These are phyloP conservation scores for Brachyhypopomus gauderio DNA, from an alignment of 2,113 vertebrate genomes.

Conservation along the genomic window DNA sequence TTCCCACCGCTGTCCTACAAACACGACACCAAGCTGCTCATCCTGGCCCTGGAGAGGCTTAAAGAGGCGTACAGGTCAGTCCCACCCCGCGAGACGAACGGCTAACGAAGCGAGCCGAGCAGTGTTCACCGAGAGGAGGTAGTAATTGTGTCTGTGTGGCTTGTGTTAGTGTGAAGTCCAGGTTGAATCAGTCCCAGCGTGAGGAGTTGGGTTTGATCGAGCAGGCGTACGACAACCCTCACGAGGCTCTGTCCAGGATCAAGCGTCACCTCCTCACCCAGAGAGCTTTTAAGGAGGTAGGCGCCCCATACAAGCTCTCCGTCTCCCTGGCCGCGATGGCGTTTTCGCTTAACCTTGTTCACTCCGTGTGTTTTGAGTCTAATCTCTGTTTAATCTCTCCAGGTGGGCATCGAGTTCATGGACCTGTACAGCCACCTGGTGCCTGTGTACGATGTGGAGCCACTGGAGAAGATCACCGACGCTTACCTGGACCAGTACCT, in stretches of 20 bases:
- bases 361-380: background rate
- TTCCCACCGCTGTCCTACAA: conserved; percentile 97
- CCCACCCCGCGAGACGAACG: too few species aligned
- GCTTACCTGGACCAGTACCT: conserved; percentile 98
- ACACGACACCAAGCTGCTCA: conserved; percentile 97
- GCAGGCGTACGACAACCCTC: conserved; percentile 98
- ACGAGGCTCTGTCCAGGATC: conserved; percentile 96
- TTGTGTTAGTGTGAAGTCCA: conserved; percentile 89
- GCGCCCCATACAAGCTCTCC: background rate
- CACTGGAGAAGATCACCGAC: conserved; percentile 97
- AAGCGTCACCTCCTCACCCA: conserved; percentile 98
- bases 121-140: too few species aligned
- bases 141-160: background rate
- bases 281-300: conserved; percentile 98
- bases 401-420: conserved; percentile 99
- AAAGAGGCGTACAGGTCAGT: conserved; percentile 98
- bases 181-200: conserved; percentile 96
- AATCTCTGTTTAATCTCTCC: conserved; percentile 3
- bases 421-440: conserved; percentile 98
- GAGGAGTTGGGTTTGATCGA: conserved; percentile 97
- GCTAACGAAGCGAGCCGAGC: too few species aligned
- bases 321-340: background rate
- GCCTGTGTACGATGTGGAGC: conserved; percentile 97
- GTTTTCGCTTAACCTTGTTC: too few species aligned
- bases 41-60: conserved; percentile 94